Evolutionary conservation across 2,113 vertebrate genomes (phyloP).

Genomic region (Delphinus delphis): DNA sequence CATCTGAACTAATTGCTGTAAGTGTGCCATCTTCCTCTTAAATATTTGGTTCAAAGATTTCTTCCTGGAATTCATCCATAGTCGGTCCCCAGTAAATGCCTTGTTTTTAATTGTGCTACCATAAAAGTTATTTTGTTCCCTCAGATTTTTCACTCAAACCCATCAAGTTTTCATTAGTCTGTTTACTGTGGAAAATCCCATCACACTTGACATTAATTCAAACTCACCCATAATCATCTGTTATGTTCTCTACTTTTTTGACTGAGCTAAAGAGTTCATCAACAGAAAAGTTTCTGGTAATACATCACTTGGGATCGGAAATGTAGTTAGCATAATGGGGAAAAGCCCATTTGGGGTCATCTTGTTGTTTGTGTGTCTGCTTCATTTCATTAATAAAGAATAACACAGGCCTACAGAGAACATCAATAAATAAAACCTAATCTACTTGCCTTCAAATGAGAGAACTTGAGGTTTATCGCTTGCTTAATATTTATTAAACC

Average conservation of each 20-base stretch:
- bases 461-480: conserved; percentile 21
- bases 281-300: neutral
- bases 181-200: conserved; percentile 26
- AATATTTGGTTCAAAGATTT: conserved; percentile 29
- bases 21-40: neutral
- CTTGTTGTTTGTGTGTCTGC: neutral
- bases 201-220: neutral
- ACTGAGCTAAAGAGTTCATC: neutral
- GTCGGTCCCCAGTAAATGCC: neutral
- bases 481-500: conserved; percentile 38
- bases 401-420: neutral
- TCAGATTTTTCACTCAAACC: neutral
- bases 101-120: neutral
- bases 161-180: conserved; percentile 23
- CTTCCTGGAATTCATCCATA: conserved; percentile 31
- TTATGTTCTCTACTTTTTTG: neutral
- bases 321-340: neutral
- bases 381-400: conserved; percentile 39
- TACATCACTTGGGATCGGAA: neutral
- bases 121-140: conserved; percentile 41
- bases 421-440: conserved; percentile 3
- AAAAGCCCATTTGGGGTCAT: conserved; percentile 27
- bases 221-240: neutral
- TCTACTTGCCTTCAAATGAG: conserved; percentile 13
- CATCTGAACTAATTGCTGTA: neutral